A percentile compares a stretch with the other conserved stretches of the same genome.
Conservation (phyloP, 2,113 vertebrate species). For the Origma solitaria region DNA sequence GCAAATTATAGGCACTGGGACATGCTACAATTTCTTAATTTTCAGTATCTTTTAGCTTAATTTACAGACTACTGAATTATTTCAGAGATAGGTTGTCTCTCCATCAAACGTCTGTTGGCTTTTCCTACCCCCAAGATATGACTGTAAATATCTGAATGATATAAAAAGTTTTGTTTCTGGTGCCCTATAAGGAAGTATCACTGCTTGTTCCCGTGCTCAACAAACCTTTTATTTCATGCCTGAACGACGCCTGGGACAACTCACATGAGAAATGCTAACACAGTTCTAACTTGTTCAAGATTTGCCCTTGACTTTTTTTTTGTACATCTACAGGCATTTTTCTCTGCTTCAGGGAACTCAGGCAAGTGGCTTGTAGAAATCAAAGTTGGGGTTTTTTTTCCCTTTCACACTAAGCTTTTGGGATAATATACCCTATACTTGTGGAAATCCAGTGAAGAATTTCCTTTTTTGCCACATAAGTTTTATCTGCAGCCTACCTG, state of each 20-base stretch:
- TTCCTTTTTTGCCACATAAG: neutral
- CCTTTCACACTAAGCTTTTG: neutral
- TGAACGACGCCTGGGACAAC: neutral
- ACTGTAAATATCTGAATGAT: neutral
- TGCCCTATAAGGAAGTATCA: neutral
- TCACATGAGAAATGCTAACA: neutral
- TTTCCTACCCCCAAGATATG: neutral
- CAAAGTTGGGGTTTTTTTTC: neutral
- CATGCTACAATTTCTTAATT: neutral
- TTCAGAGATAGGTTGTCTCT: neutral
- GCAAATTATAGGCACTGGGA: neutral
- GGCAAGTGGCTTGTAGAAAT: neutral
- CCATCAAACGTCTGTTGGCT: neutral
- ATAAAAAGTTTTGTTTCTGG: neutral
- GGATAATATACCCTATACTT: neutral
- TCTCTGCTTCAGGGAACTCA: neutral
- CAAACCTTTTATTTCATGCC: slow-evolving; percentile 7
- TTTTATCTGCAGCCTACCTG: neutral
- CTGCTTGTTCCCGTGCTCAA: neutral
- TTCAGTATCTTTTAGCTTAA: neutral
- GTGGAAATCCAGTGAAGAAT: neutral
- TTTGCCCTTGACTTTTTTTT: slow-evolving; percentile 33
- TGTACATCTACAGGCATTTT: neutral
- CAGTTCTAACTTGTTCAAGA: neutral
- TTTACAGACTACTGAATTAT: neutral